Evolutionary conservation across 2,888 invertebrate genomes (phyloP), one percentile per base, ranked within the genome.

Genomic region (Agrochola litura): DNA sequence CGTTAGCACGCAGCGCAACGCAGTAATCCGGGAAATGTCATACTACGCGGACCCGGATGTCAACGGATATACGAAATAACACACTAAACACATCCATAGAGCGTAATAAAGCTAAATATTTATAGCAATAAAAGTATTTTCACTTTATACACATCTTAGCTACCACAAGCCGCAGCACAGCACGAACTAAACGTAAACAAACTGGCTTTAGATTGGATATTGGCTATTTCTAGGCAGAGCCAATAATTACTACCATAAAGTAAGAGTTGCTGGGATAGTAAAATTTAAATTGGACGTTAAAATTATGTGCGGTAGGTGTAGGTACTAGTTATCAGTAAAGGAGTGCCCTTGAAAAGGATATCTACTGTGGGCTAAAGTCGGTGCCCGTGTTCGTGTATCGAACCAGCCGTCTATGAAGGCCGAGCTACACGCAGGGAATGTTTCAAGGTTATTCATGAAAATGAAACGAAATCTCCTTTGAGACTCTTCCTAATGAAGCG

Each of bases 301-400:
- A 88, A 84, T 88, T 84, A 83, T 83, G 65, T 86, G 86, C 86
- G 82, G 81, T 87, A 79, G 79, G 71, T 86, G 85, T 82, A 52
- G 52, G 52, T 52, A 52, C 52, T 52, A 22, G 52, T 9, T 19
- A 89, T 30, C 66, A 61, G 65, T 65, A 78, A 87, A 90, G 92
- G 91, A 91, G 88, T 87, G 94, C 88, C 95, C 95, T 95, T 95
- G 93, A 81, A 90, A 91, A 93, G 92, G 91, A 93, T 92, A 92
- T 91, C 90, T 86, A 86, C 89, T 82, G 79, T 80, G 86, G 90
- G 91, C 90, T 81, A 89, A 91, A 91, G 90, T 86, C 87, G 86
- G 90, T 90, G 76, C 76, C 91, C 88, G 90, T 89, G 88, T 94
- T 91, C 90, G 90, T 88, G 88, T 94, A 95, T 94, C 93, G 95